Base-by-base conservation (phyloP, 1,140 invertebrate genomes). In the Drosophila ohnishii region DNA sequence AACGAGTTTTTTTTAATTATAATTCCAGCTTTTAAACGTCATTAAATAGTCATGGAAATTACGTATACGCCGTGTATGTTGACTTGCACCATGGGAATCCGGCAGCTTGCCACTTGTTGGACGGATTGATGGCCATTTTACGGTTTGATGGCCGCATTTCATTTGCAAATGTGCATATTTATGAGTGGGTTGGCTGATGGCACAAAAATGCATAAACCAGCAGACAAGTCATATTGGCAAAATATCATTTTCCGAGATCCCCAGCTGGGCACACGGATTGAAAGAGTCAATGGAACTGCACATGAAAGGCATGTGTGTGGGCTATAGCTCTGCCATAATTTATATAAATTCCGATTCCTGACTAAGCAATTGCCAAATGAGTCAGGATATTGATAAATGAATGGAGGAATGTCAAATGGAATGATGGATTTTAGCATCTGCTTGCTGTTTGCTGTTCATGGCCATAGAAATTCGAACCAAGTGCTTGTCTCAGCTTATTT, bases 121-220 rank as follows among this genome's bases (percentile, higher is more conserved):
- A 51, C 39, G 22, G 16, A 51, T 55, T 55, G 51, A 53, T 53
- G 32, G 59, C 25, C 32, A 42, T 64, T 75, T 51, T 35, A 30
- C 61, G 55, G 51, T 65, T 64, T 75, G 72, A 75, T 66, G 60
- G 60, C 14, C 58, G 50, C 53, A 65, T 75, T 75, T 75, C 58
- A 75, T 75, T 75, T 74, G 50, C 69, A 75, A 75, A 66, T 66
- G 61, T 40, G 53, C 73, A 75, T 75, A 75, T 75, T 75, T 66
- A 75, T 75, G 45, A 74, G 61, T 2, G 22, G n/a, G 28, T 8
- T 2, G 7, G 19, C 13, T 11, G 19, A 25, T 7, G 16, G 58
- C 30, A 14, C 40, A 22, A 53, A 66, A 66, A 22, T 55, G 35
- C 60, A 53, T 74, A 58, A 64, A 25, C 45, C 42, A 37, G 51